Conservation (phyloP, 2,113 vertebrate genomes). For the Ivindomyrus marchei region DNA sequence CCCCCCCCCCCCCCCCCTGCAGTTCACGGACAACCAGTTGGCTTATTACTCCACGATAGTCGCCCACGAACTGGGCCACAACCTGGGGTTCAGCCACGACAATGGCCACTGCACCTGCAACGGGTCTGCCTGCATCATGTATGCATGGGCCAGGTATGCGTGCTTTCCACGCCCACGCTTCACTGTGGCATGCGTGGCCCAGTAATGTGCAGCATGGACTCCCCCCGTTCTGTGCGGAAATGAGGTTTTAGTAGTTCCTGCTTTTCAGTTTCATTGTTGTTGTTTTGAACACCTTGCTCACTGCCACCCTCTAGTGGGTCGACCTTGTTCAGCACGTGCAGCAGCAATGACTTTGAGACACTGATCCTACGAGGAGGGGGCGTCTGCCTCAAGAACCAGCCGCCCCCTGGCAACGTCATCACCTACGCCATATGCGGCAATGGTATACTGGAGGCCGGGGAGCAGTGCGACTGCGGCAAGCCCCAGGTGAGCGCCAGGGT, state of each 20-base stretch:
- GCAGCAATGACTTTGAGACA: constrained; percentile 62
- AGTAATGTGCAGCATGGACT: neutral
- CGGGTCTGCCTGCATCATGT: constrained; percentile 63
- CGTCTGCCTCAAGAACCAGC: constrained; percentile 70
- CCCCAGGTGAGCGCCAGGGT: constrained; percentile 53
- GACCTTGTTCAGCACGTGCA: constrained; percentile 70
- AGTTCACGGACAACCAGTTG: constrained; percentile 47
- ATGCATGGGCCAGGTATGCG: constrained; percentile 52
- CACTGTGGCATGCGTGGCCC: neutral
- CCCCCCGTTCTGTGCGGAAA: neutral
- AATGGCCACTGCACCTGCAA: constrained; percentile 35
- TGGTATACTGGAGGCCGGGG: constrained; percentile 62
- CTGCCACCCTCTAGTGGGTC: constrained; percentile 50
- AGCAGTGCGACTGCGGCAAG: constrained; percentile 80
- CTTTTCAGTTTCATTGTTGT: neutral
- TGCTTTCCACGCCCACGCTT: neutral
- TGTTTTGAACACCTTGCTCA: neutral
- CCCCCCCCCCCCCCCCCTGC: constrained; percentile 26
- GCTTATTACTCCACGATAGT: constrained; percentile 58
- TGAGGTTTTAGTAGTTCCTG: neutral
- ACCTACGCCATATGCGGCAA: constrained; percentile 69
- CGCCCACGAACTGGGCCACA: constrained; percentile 83
- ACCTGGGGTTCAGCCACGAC: constrained; percentile 79
- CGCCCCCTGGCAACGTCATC: constrained; percentile 53
- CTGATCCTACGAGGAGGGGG: constrained; percentile 66